A percentile compares a stretch with the other conserved stretches of the same genome.
Evolutionary conservation across 1,140 invertebrate species (phyloP).

Genomic region (Drosophila willistoni): DNA sequence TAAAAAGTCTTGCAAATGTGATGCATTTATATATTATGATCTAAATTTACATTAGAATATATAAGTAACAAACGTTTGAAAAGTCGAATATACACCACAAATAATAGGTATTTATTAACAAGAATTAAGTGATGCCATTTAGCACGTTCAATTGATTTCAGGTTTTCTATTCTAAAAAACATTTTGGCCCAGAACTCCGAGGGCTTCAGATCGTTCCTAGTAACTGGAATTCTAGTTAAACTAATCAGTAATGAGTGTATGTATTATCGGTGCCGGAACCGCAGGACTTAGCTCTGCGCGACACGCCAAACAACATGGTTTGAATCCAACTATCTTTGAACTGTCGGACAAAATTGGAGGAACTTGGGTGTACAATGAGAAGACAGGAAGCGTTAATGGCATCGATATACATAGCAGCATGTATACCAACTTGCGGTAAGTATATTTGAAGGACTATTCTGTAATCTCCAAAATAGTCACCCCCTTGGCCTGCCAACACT

Average conservation of each 20-base stretch:
- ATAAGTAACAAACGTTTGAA: no score
- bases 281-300: conserved; percentile 89
- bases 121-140: no score
- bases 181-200: background rate
- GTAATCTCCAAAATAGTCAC: no score
- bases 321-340: conserved; percentile 88
- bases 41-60: no score
- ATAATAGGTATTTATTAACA: no score
- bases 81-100: no score
- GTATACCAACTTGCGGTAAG: conserved; percentile 85
- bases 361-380: conserved; percentile 93
- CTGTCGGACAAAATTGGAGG: conserved; percentile 91
- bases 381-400: conserved; percentile 87
- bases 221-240: conserved; percentile 5
- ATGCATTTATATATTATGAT: no score
- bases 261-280: conserved; percentile 90
- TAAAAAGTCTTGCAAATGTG: no score
- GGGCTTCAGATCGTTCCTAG: conserved; percentile 18
- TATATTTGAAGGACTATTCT: background rate
- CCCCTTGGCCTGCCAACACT: no score
- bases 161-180: no score
- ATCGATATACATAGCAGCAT: conserved; percentile 94
- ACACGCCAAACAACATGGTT: conserved; percentile 85
- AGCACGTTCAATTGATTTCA: no score
- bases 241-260: conserved; percentile 55